Evolutionary conservation across 2,113 vertebrate species (phyloP), one percentile per base, ranked within the genome.

Genomic region (Halcyon malimbica): DNA sequence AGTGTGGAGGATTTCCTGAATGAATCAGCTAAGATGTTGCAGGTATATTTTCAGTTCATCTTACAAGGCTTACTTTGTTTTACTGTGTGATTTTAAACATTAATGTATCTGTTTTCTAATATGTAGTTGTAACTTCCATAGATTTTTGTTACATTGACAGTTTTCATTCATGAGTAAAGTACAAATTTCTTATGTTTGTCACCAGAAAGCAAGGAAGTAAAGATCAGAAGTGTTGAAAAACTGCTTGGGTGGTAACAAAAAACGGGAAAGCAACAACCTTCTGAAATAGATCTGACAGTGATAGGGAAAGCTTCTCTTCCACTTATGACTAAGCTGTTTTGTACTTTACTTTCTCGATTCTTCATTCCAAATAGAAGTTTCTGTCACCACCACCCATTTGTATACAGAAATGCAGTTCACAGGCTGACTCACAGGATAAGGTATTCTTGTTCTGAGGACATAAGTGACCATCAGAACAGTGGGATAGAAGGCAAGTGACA

Each of bases 1-100:
- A 98, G 87, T 50, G 3, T 98, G 46, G 99, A 99, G 88, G 97
- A 98, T 82, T 99, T 99, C 80, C 89, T 98, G 87, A 97, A 98
- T 62, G 96, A 98, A 5, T 97, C 89, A 16, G 63, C 97, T 54
- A 60, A 96, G 44, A 60, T 94, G 75, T 96, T 99, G 48, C 94
- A 99, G 99, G 99, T 99, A 97, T 57, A 90, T 80, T 93, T 86
- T 83, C 77, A 57, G 10, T 82, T 89, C 11, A 35, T 84, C 29
- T 60, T 69, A n/a, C 8, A 39, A 4, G 4, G 13, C 23, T 84
- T 89, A 56, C 17, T 44, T 5, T 48, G 8, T 15, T 79, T 85
- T 78, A 65, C 6, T 69, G 16, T 24, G 25, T 77, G 68, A 24
- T 96, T 94, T 94, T 63, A 46, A 71, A 42, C 67, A 46, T 50